These are phyloP conservation scores for Danaus chrysippus DNA, from an alignment of 2,888 invertebrate species.

Conservation along the genomic window DNA sequence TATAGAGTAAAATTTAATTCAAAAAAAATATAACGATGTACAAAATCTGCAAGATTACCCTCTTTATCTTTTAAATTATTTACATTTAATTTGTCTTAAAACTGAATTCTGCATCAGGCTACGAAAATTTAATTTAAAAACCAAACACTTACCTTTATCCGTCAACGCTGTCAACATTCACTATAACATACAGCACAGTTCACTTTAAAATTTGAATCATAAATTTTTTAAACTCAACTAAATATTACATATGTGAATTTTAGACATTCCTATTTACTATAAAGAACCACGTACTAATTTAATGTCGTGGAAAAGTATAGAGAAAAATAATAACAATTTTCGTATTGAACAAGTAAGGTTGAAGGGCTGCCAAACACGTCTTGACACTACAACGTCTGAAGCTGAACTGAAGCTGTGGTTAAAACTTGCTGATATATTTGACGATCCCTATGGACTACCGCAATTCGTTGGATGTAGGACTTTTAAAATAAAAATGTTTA, in stretches of 20 bases:
- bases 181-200: constrained; percentile 42
- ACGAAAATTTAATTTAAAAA: constrained; percentile 26
- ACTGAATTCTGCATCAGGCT: no score
- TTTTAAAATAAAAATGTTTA: constrained; percentile 6
- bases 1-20: no score
- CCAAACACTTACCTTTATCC: constrained; percentile 54
- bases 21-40: no score
- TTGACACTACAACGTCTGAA: constrained; percentile 44
- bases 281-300: constrained; percentile 8
- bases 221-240: constrained; percentile 23
- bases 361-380: constrained; percentile 41
- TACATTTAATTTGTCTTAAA: no score
- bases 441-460: constrained; percentile 26
- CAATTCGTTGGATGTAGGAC: constrained; percentile 23
- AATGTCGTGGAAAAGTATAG: constrained; percentile 14
- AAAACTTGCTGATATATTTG: constrained; percentile 31
- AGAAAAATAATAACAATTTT: constrained; percentile 30
- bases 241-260: constrained; percentile 9
- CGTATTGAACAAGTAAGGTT: constrained; percentile 36
- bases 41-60: no score
- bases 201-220: constrained; percentile 41
- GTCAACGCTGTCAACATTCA: constrained; percentile 53
- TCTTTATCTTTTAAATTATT: no score
- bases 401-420: constrained; percentile 48
- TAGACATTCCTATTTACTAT: constrained; percentile 1